Base-by-base conservation (phyloP, 2,113 vertebrate species). In the Illadopsis cleaveri region DNA sequence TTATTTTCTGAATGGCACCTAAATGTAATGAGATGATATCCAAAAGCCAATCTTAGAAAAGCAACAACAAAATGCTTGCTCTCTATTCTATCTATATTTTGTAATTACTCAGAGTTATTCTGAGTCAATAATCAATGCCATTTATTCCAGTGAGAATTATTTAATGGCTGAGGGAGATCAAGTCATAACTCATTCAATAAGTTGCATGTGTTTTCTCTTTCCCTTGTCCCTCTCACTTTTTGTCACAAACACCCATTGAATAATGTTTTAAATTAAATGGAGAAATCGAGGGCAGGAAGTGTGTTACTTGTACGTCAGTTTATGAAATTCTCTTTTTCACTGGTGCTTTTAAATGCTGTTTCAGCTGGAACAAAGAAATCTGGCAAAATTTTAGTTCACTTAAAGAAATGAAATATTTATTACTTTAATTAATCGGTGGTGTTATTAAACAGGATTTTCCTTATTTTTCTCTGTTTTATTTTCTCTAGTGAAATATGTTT, bases 261-360 rank as follows among this genome's bases (percentile, higher is more conserved):
- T 44, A 76, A 83, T 83, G 79, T 80, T 96, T 92, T 50, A 86
- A 86, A 95, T 96, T 92, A 94, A 90, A 92, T 68, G 44, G 44
- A 82, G 60, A 89, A 81, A 88, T 40, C 1, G 6, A 92, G 40
- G 53, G 28, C 56, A 89, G 88, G 76, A 83, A 68, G 15, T 75
- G 27, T 79, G 48, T 65, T 79, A 64, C 69, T 78, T 69, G 21
- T 57, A 21, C 5, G 24, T n/a, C 35, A 68, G 56, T 73, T 90
- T 90, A 78, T 78, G 75, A 94, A 93, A 21, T 51, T 44, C 24
- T 78, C n/a, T n/a, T 93, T 92, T 91, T 71, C 44, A 79, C 6
- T 65, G 11, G 9, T 80, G n/a, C 7, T 91, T 92, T 94, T 81
- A 77, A 82, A 62, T 25, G 35, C 6, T 77, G 23, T 62, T 38